Evolutionary conservation across 2,797 vertebrate genomes (phyloP), one percentile per base, ranked within the genome.

Genomic region (Helostoma temminkii): DNA sequence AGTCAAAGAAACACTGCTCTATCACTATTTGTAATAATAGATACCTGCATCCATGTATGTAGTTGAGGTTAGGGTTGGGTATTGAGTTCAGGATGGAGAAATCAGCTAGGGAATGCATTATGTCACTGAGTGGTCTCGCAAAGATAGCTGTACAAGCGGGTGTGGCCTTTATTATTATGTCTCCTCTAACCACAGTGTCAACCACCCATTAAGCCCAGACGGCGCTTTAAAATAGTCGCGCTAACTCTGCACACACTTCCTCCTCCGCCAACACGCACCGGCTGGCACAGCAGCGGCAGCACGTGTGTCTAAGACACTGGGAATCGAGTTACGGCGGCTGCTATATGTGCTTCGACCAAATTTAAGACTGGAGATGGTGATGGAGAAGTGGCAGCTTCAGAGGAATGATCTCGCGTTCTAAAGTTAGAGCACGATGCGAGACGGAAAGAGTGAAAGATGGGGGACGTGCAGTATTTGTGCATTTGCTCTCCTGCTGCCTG

Each of bases 181-280:
- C 56, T 72, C 65, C 66, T 63, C 52, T 43, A 71, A 74, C 68
- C 54, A 37, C 58, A 65, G 71, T 52, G 50, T 77, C 85, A 68
- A 54, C 80, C 72, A 59, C 54, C 52, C 57, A 47, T 78, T 85
- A 80, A 79, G 74, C 64, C 48, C 55, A 0, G 18, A 66, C 69
- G 16, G 25, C 34, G 63, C 65, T 76, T 87, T 59, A 76, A 88
- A 90, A 81, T 84, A 84, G 83, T 78, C 56, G 1, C 19, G 6
- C 79, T 67, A 55, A 82, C 46, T 71, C 32, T 22, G 49, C 67
- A 43, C 60, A 61, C 53, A 46, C 49, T 58, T 48, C 15, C 30
- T 61, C 47, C 30, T 48, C 47, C 26, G 2, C 25, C 6, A 30
- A 64, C 58, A 62, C 28, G 14, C 57, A 15, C 26, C 25, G 8